phyloP scores from a whole-genome alignment of 2,888 invertebrate species.

The Idaea aversata region DNA sequence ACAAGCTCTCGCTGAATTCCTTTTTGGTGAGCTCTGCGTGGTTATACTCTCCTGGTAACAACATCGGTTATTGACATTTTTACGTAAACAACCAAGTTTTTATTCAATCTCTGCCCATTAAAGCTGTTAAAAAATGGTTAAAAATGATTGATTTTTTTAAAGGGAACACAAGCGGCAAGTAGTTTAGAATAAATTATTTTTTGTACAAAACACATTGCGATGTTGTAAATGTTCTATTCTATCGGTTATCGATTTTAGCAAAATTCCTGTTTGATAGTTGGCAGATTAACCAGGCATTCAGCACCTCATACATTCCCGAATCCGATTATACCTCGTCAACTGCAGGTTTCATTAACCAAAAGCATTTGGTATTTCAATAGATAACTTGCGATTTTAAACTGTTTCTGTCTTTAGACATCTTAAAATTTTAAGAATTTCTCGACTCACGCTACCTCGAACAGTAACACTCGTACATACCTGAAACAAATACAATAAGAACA shows the following conservation, averaged over 20 bases:
- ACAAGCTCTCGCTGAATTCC: not conserved
- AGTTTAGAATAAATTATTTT: not conserved
- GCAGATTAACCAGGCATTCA: not conserved
- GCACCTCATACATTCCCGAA: not conserved
- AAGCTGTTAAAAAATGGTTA: too few relatives aligned
- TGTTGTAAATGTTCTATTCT: not conserved
- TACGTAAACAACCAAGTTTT: too few relatives aligned
- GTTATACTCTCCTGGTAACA: too few relatives aligned
- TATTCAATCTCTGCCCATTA: too few relatives aligned
- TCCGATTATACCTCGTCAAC: not conserved
- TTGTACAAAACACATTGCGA: not conserved
- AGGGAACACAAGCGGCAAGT: too few relatives aligned
- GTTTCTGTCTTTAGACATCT: not conserved
- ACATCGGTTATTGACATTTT: too few relatives aligned
- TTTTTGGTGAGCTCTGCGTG: too few relatives aligned
- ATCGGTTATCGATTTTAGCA: not conserved
- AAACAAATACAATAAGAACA: not conserved
- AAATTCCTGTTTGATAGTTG: not conserved
- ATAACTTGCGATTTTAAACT: not conserved
- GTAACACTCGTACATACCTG: not conserved
- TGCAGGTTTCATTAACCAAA: not conserved
- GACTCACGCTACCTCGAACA: not conserved
- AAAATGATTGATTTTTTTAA: too few relatives aligned
- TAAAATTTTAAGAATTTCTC: too few relatives aligned
- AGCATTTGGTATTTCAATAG: too few relatives aligned